Conservation (phyloP, 2,797 vertebrate species). For the Danio aesculapii region DNA sequence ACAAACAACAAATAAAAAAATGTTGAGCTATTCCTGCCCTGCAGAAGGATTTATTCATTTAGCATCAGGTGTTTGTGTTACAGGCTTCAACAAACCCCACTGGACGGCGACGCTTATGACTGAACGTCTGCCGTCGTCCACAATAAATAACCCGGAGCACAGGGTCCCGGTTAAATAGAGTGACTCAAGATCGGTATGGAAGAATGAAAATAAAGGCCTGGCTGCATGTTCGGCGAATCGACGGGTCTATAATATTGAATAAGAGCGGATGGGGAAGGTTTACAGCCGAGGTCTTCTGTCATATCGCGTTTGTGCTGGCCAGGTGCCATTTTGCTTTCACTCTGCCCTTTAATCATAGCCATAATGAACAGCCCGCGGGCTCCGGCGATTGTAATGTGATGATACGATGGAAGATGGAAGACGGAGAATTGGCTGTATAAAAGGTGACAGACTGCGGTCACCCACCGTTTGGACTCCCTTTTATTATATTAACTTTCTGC, state of each 20-base stretch:
- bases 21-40: neutral
- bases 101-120: neutral
- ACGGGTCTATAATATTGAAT: slow-evolving; percentile 15
- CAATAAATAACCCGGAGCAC: slow-evolving; percentile 20
- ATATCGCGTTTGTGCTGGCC: slow-evolving; percentile 73
- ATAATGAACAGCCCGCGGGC: slow-evolving; percentile 77
- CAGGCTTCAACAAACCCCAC: slow-evolving; percentile 31
- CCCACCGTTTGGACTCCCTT: neutral
- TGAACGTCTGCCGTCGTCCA: neutral
- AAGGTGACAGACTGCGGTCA: slow-evolving; percentile 39
- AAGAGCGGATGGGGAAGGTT: slow-evolving; percentile 69
- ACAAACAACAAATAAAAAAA: neutral
- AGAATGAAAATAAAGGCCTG: slow-evolving; percentile 16
- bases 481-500: slow-evolving; percentile 26
- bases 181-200: neutral
- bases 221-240: neutral
- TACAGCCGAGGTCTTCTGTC: slow-evolving; percentile 64
- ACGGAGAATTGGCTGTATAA: slow-evolving; percentile 39
- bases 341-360: slow-evolving; percentile 74
- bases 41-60: slow-evolving; percentile 17
- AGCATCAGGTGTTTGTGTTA: slow-evolving; percentile 31
- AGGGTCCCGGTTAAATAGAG: slow-evolving; percentile 13
- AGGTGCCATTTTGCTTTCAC: slow-evolving; percentile 79
- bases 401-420: slow-evolving; percentile 31
- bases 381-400: slow-evolving; percentile 62